Evolutionary conservation across 2,113 vertebrate species (phyloP).

Genomic region (Corythaeola cristata): DNA sequence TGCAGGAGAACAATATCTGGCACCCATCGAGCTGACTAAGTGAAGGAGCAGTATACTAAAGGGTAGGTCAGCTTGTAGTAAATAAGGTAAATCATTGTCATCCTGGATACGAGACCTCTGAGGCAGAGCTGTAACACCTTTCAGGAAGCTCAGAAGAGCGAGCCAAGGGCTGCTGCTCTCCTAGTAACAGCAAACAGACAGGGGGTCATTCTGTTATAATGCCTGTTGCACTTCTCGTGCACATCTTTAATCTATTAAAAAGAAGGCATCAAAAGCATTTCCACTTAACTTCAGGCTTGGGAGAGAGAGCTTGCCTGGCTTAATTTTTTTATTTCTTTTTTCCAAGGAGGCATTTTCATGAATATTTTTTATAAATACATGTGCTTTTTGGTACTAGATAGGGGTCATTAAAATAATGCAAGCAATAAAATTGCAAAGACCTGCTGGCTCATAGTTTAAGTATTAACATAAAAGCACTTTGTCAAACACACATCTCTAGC

Average conservation of each 20-base stretch:
- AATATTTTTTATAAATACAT: not conserved
- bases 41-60: slow-evolving; percentile 70
- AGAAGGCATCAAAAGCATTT: not conserved
- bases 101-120: slow-evolving; percentile 64
- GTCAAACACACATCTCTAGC: not conserved
- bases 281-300: not conserved
- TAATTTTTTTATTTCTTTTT: not conserved
- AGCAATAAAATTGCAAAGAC: not conserved
- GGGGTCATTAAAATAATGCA: not conserved
- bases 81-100: slow-evolving; percentile 68
- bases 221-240: not conserved
- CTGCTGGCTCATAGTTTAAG: not conserved
- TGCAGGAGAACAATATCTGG: slow-evolving; percentile 76
- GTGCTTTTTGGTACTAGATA: not conserved
- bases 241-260: slow-evolving; percentile 49
- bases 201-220: slow-evolving; percentile 11
- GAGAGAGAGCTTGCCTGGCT: not conserved
- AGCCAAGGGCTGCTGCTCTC: slow-evolving; percentile 38
- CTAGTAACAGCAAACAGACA: not conserved
- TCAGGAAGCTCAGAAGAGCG: slow-evolving; percentile 58
- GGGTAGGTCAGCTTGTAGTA: slow-evolving; percentile 64
- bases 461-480: not conserved
- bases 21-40: slow-evolving; percentile 61
- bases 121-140: slow-evolving; percentile 72
- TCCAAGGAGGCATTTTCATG: not conserved